A percentile compares a stretch with the other conserved stretches of the same genome.
These are phyloP conservation scores for Epirrita christyi DNA, from an alignment of 2,888 invertebrate genomes.

Conservation along the genomic window DNA sequence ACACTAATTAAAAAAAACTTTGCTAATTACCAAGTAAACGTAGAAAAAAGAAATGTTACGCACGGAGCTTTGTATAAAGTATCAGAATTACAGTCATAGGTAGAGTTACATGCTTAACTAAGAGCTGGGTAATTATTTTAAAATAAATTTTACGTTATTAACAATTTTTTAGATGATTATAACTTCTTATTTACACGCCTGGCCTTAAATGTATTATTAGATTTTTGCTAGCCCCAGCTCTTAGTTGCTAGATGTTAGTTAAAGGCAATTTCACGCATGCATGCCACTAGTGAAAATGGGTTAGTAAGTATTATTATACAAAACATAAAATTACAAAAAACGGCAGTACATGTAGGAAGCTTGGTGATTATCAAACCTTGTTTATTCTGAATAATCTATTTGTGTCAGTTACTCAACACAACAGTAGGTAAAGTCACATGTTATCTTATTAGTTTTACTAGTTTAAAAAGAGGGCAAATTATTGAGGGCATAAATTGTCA, in stretches of 20 bases:
- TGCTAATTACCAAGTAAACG: background rate
- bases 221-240: constrained; percentile 22
- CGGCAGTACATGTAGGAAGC: constrained; percentile 9
- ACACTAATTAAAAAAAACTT: background rate
- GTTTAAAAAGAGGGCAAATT: background rate
- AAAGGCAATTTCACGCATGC: constrained; percentile 51
- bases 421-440: constrained; percentile 3
- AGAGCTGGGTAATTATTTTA: constrained; percentile 13
- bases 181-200: background rate
- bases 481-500: too few species aligned
- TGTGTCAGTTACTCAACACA: constrained; percentile 3
- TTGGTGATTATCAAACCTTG: constrained; percentile 8
- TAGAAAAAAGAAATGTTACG: background rate
- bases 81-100: background rate
- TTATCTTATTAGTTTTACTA: background rate
- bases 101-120: constrained; percentile 18
- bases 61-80: background rate
- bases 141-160: background rate
- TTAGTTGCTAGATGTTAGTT: constrained; percentile 45
- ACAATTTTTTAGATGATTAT: too few species aligned
- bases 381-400: background rate
- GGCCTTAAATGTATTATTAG: background rate
- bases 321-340: constrained; percentile 4
- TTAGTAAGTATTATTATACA: background rate
- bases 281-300: constrained; percentile 52